A percentile compares a stretch with the other conserved stretches of the same genome.
Evolutionary conservation across 2,888 invertebrate genomes (phyloP).

Genomic region (Epirrita christyi): DNA sequence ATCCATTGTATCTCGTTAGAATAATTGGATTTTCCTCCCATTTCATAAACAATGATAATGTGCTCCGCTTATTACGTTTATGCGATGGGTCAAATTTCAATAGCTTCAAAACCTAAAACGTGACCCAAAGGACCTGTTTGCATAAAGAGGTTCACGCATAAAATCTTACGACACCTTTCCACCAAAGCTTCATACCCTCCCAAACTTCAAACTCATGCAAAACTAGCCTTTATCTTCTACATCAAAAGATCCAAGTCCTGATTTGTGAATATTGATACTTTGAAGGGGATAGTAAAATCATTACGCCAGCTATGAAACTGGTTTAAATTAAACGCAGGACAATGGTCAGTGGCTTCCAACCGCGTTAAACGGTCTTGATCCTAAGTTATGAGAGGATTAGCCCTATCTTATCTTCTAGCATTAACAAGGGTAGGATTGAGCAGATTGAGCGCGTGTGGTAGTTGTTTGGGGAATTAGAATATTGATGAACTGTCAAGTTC

Average conservation of each 20-base stretch:
- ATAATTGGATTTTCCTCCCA: constrained; percentile 52
- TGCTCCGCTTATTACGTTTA: constrained; percentile 47
- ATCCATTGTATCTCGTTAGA: constrained; percentile 15
- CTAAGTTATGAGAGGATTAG: constrained; percentile 84
- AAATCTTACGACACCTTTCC: constrained; percentile 78
- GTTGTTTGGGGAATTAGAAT: constrained; percentile 12
- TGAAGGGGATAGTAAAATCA: constrained; percentile 71
- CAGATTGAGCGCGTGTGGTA: constrained; percentile 38
- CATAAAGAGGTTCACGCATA: constrained; percentile 77
- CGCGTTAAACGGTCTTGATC: constrained; percentile 73
- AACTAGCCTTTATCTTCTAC: constrained; percentile 35
- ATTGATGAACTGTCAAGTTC: constrained; percentile 25
- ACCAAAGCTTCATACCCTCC: constrained; percentile 45
- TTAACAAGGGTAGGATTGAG: constrained; percentile 60
- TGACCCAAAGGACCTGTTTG: constrained; percentile 77
- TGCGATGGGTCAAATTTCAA: constrained; percentile 75
- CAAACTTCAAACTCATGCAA: constrained; percentile 20
- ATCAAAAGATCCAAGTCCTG: constrained; percentile 26
- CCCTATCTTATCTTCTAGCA: constrained; percentile 77
- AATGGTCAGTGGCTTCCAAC: constrained; percentile 77
- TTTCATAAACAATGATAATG: constrained; percentile 56
- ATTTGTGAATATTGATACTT: constrained; percentile 31
- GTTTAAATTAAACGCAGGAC: constrained; percentile 82
- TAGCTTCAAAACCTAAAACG: constrained; percentile 76
- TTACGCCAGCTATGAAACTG: constrained; percentile 57